These are phyloP conservation scores for Corynorhinus townsendii DNA, from an alignment of 2,113 vertebrate species.

Conservation along the genomic window DNA sequence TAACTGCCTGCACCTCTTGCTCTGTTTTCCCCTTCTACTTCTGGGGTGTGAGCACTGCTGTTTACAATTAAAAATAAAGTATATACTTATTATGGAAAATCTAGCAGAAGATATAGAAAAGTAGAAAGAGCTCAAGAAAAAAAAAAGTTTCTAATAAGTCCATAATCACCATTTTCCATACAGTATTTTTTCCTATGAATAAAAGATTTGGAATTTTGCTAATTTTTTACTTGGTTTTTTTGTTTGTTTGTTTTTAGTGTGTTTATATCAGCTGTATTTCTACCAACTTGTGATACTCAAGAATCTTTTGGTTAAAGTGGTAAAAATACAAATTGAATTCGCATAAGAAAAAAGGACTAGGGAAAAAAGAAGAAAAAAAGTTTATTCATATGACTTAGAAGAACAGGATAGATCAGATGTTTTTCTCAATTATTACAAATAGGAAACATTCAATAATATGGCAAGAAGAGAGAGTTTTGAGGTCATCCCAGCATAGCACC, in stretches of 20 bases:
- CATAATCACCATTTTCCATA: neutral
- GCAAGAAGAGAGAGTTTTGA: neutral
- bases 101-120: neutral
- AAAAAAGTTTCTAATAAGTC: neutral
- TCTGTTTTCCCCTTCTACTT: neutral
- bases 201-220: neutral
- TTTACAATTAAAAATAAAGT: conserved; percentile 21
- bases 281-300: neutral
- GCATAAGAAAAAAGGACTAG: neutral
- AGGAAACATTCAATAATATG: neutral
- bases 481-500: neutral
- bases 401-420: neutral
- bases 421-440: neutral
- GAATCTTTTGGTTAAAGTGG: neutral
- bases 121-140: neutral
- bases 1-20: neutral
- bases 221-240: neutral
- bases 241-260: conserved; percentile 4
- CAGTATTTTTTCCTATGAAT: neutral
- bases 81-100: neutral
- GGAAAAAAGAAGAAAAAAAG: neutral
- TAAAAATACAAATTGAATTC: conserved; percentile 19
- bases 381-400: neutral
- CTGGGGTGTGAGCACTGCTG: neutral
- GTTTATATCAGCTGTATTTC: neutral